Base-by-base conservation (phyloP, 2,113 vertebrate genomes). In the Lepus timidus region DNA sequence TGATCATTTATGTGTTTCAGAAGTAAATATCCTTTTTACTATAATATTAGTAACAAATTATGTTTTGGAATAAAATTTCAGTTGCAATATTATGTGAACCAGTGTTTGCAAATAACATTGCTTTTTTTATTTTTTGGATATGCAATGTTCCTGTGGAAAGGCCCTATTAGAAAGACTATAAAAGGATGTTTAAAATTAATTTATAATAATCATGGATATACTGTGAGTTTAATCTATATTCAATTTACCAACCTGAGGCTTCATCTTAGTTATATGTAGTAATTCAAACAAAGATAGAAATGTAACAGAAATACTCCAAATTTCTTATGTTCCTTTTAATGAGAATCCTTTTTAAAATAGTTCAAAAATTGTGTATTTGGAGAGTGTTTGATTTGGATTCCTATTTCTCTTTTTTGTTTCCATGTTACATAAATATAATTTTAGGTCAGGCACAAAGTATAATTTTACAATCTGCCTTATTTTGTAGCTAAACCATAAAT, bases 61-160 rank as follows among this genome's bases (percentile, higher is more conserved):
- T n/a, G 86, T 96, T 83, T 58, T 68, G 12, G 4, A 70, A 79
- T 29, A 83, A 49, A 27, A 33, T 65, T 90, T 91, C 82, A 17
- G 5, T 31, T 74, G 9, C 58, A 19, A 10, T 27, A 25, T 64
- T 85, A 14, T 91, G 25, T 9, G 70, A 3, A 88, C 1, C 78
- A 64, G 1, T 10, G 3, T 70, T 62, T 78, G 6, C 22, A 88
- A 82, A 51, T 55, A 9, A 68, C 88, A 70, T 74, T 31, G 3
- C 44, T n/a, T 44, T 44, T 44, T 44, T 44, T 44, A 44, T 6
- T 44, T 44, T 89, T 39, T 75, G 79, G 13, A 29, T 73, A 19
- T 36, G 3, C 6, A 81, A 7, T 23, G 9, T 1, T 64, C 9
- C 4, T 36, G 0, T 51, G 13, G 10, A 52, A 85, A 5, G 49